phyloP scores from a whole-genome alignment of 2,888 invertebrate genomes.

The Limenitis camilla region DNA sequence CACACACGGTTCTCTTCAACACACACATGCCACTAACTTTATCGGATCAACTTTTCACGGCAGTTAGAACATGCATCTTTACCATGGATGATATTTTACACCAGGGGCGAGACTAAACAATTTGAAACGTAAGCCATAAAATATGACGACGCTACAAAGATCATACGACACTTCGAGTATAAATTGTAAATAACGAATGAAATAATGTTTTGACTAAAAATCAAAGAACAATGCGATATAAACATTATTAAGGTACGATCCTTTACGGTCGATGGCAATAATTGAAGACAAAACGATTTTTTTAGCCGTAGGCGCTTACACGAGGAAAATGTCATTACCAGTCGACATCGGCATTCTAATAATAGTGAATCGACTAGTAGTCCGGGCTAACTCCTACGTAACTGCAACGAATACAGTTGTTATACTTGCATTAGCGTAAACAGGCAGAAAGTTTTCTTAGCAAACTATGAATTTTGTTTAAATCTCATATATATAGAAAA shows the following conservation, averaged over 20 bases:
- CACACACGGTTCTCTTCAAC: slow-evolving; percentile 16
- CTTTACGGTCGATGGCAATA: no score
- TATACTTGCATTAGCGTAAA: not conserved
- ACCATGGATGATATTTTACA: slow-evolving; percentile 30
- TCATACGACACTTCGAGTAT: not conserved
- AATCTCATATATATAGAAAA: not conserved
- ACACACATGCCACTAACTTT: slow-evolving; percentile 20
- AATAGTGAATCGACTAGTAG: slow-evolving; percentile 41
- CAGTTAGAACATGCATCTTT: slow-evolving; percentile 32
- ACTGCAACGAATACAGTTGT: slow-evolving; percentile 9
- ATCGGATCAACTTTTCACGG: slow-evolving; percentile 36
- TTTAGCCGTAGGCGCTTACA: no score
- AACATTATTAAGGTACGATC: no score
- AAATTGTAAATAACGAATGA: no score
- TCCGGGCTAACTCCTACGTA: slow-evolving; percentile 32
- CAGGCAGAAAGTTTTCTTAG: not conserved
- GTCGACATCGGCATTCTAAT: slow-evolving; percentile 36
- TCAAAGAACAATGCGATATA: not conserved
- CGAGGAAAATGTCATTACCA: slow-evolving; percentile 31
- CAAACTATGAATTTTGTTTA: not conserved
- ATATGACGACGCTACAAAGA: slow-evolving; percentile 9
- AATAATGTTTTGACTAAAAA: slow-evolving; percentile 1
- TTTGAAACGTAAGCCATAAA: slow-evolving; percentile 1
- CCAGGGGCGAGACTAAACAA: slow-evolving; percentile 46
- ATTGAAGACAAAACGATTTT: no score